A percentile compares a stretch with the other conserved stretches of the same genome.
Evolutionary conservation across 1,140 invertebrate species (phyloP).

Genomic region (Hermetia illucens): DNA sequence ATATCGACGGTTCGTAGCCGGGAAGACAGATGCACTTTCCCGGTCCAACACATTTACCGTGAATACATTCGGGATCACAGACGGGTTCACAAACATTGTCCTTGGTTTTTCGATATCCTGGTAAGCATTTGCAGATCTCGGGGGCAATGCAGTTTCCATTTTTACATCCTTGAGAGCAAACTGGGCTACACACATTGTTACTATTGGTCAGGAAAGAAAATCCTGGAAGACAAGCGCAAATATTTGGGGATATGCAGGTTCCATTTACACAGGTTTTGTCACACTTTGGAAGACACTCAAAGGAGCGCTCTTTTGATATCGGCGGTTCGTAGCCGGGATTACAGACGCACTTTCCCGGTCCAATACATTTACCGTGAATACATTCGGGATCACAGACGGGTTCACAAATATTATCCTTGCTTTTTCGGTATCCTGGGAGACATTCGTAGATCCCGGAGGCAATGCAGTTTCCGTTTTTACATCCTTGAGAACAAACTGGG

Average conservation of each 20-base stretch:
- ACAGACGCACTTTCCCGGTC: slow-evolving; percentile 37
- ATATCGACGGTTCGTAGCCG: not conserved
- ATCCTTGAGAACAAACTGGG: not conserved
- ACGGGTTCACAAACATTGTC: slow-evolving; percentile 21
- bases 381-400: slow-evolving; percentile 34
- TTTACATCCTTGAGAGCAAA: not conserved
- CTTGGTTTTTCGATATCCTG: not conserved
- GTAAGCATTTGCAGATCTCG: slow-evolving; percentile 2
- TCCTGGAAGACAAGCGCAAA: not conserved
- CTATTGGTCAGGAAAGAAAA: slow-evolving; percentile 14
- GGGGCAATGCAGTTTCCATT: slow-evolving; percentile 30
- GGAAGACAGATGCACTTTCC: not conserved
- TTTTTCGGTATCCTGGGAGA: slow-evolving; percentile 11
- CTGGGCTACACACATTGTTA: slow-evolving; percentile 11
- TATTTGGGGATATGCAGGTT: not conserved
- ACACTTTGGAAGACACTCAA: not conserved
- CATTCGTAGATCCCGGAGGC: slow-evolving; percentile 35
- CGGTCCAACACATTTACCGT: slow-evolving; percentile 35
- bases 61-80: slow-evolving; percentile 38
- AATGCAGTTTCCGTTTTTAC: slow-evolving; percentile 10
- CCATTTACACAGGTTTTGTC: not conserved
- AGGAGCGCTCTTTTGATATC: slow-evolving; percentile 17
- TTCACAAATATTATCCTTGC: slow-evolving; percentile 31
- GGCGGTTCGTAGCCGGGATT: slow-evolving; percentile 33
- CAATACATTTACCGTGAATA: slow-evolving; percentile 35